A percentile compares a stretch with the other conserved stretches of the same genome.
Conservation (phyloP, 2,888 invertebrate genomes). For the Tinea trinotella region DNA sequence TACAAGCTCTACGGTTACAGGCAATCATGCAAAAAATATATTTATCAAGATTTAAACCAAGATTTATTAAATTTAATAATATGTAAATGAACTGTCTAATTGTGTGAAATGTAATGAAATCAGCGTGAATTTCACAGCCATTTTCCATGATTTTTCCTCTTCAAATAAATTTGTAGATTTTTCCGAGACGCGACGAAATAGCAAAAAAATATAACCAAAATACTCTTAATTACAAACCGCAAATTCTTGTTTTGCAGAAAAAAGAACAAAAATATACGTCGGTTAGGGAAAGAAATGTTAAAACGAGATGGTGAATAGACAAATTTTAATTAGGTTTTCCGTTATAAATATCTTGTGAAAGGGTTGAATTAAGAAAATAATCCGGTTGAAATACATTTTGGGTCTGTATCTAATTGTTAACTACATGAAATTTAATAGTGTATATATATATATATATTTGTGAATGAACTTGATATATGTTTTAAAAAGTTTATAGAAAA, state of each 20-base stretch:
- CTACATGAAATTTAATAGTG: too few species aligned
- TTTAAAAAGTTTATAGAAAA: not conserved
- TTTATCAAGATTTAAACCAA: too few species aligned
- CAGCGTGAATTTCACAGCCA: not conserved
- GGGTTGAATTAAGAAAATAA: conserved; percentile 26
- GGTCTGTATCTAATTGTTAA: too few species aligned
- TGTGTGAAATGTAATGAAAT: not conserved
- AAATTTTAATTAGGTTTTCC: conserved; percentile 40
- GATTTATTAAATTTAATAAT: too few species aligned
- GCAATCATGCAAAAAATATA: too few species aligned
- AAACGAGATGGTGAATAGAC: not conserved
- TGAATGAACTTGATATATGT: too few species aligned
- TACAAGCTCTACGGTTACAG: too few species aligned
- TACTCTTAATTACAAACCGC: conserved; percentile 8
- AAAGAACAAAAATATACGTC: not conserved
- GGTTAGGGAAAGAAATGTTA: not conserved
- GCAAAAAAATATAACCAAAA: not conserved
- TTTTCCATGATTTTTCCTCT: not conserved
- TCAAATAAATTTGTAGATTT: not conserved
- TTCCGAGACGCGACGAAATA: not conserved
- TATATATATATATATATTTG: too few species aligned
- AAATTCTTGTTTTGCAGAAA: not conserved
- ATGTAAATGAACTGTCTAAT: not conserved
- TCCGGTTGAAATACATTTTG: too few species aligned
- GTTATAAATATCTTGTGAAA: conserved; percentile 45